phyloP scores from a whole-genome alignment of 92 coral and sea anemone species.

The Meandrina meandrites region DNA sequence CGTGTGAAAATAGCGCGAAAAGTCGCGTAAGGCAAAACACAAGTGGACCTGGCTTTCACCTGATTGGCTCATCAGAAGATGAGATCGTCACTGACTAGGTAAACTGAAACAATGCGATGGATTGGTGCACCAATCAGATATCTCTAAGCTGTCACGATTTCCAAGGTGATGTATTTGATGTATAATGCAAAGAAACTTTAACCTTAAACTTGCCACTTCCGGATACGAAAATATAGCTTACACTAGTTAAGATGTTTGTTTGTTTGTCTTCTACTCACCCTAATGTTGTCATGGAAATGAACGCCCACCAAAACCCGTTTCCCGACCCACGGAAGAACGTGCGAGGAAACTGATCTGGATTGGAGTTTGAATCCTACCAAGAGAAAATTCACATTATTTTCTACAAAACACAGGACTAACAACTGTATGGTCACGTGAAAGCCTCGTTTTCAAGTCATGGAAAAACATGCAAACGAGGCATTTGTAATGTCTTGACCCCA shows the following conservation, averaged over 20 bases:
- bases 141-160: background rate
- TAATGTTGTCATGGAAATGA: conserved; percentile 80
- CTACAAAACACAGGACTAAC: background rate
- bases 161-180: background rate
- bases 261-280: conserved; percentile 60
- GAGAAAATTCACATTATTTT: background rate
- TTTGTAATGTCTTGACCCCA: background rate
- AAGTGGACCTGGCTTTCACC: background rate
- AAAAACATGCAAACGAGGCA: background rate
- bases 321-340: conserved; percentile 67
- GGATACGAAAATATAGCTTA: background rate
- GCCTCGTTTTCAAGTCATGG: background rate
- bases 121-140: background rate
- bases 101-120: background rate
- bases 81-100: background rate
- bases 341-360: conserved; percentile 69
- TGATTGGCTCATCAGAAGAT: background rate
- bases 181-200: too few relatives aligned
- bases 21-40: background rate
- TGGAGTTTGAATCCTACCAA: conserved; percentile 57
- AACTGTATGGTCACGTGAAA: background rate
- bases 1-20: background rate
- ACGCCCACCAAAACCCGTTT: conserved; percentile 91
- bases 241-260: background rate
- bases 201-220: background rate